Evolutionary conservation across 2,888 invertebrate species (phyloP).

Genomic region (Lasioglossum figueresi): DNA sequence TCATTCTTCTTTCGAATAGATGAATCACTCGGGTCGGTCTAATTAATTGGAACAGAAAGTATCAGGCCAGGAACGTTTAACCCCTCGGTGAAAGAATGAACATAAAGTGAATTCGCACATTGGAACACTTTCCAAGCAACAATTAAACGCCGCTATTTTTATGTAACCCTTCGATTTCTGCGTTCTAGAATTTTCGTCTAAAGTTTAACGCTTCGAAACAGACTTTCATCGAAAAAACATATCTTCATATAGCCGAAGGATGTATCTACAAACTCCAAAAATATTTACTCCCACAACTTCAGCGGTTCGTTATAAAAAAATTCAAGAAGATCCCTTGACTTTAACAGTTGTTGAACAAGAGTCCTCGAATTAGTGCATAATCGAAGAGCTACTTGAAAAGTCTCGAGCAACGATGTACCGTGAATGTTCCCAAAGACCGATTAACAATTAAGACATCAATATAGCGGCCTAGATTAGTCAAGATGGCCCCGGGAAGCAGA

Average conservation of each 20-base stretch:
- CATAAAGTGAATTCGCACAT: not conserved
- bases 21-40: not conserved
- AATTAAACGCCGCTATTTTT: not conserved
- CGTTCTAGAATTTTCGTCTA: not conserved
- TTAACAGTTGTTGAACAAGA: not conserved
- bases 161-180: not conserved
- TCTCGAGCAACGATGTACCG: not conserved
- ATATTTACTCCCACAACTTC: not conserved
- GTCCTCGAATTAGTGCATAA: not conserved
- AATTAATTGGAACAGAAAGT: not conserved
- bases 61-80: not conserved
- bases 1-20: not conserved
- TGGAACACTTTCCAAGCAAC: not conserved
- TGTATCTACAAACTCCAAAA: not conserved
- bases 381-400: not conserved
- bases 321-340: not conserved
- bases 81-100: not conserved
- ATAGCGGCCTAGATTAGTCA: not conserved
- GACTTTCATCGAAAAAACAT: too few species aligned
- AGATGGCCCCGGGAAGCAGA: not conserved
- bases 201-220: not conserved
- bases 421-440: not conserved
- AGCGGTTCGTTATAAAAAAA: not conserved
- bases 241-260: too few species aligned
- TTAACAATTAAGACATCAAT: not conserved